Percentiles rank a stretch among this genome's conserved stretches.
Evolutionary conservation across 2,888 invertebrate species (phyloP).

Genomic region (Hirtodrosophila cameraria): DNA sequence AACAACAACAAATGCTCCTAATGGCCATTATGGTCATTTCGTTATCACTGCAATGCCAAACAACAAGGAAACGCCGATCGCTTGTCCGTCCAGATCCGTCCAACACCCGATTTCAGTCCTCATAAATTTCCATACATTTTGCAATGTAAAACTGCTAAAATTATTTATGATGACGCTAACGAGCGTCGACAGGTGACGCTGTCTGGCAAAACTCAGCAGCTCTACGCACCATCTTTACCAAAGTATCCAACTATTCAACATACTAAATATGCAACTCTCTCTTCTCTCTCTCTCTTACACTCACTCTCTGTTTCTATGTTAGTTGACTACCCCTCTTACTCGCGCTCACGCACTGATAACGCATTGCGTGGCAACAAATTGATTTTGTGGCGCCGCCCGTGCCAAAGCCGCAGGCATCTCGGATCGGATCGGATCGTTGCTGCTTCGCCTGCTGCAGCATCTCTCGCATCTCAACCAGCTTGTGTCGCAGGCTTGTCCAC

Average conservation of each 20-base stretch:
- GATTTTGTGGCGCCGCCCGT: conserved; percentile 78
- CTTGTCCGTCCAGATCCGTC: background rate
- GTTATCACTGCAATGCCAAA: conserved; percentile 58
- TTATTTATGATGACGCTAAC: conserved; percentile 81
- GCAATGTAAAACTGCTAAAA: conserved; percentile 69
- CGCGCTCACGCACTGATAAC: conserved; percentile 64
- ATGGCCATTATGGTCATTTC: conserved; percentile 76
- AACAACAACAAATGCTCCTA: conserved; percentile 62
- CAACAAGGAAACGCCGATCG: conserved; percentile 67
- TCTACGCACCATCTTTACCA: conserved; percentile 32
- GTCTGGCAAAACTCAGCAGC: conserved; percentile 33
- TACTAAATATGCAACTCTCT: conserved; percentile 1
- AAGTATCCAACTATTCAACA: too few species aligned
- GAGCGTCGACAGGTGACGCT: conserved; percentile 81
- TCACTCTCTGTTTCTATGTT: background rate
- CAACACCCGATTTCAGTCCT: conserved; percentile 31
- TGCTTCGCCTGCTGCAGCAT: too few species aligned
- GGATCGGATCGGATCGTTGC: too few species aligned
- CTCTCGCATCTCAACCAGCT: conserved; percentile 17
- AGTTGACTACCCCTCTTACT: background rate
- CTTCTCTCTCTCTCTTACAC: conserved; percentile 5
- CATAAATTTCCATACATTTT: conserved; percentile 77
- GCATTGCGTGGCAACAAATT: conserved; percentile 73
- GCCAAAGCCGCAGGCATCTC: conserved; percentile 49
- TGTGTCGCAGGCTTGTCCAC: conserved; percentile 55